phyloP scores from a whole-genome alignment of 2,113 vertebrate genomes.

The Tautogolabrus adspersus region DNA sequence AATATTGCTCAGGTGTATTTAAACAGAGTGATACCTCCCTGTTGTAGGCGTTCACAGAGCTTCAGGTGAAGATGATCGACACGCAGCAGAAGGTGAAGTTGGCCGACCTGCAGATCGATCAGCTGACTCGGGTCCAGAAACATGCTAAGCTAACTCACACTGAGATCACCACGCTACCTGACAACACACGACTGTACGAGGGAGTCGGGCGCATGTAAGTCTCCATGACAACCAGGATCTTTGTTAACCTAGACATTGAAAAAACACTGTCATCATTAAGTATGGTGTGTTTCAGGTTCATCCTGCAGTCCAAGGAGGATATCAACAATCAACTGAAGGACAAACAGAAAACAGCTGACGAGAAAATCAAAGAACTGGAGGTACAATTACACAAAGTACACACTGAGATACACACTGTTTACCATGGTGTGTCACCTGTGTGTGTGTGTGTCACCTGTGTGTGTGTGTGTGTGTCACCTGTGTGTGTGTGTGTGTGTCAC shows the following conservation, averaged over 20 bases:
- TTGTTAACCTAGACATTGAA: neutral
- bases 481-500: neutral
- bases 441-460: neutral
- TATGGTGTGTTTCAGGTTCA: conserved; percentile 88
- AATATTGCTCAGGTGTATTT: neutral
- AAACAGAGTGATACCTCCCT: neutral
- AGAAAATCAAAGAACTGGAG: conserved; percentile 97
- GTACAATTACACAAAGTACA: conserved; percentile 67
- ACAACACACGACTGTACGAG: conserved; percentile 94
- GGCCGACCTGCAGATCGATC: conserved; percentile 96
- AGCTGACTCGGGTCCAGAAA: conserved; percentile 93
- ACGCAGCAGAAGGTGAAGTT: conserved; percentile 97
- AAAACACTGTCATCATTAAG: no score
- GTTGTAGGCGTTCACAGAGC: conserved; percentile 91
- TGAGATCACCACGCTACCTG: conserved; percentile 88
- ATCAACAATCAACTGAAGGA: conserved; percentile 92
- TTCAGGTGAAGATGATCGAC: conserved; percentile 96
- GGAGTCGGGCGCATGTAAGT: conserved; percentile 97
- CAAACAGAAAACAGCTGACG: conserved; percentile 95
- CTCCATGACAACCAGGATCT: no score
- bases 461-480: neutral
- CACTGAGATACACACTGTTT: neutral
- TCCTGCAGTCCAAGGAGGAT: conserved; percentile 93
- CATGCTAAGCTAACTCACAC: conserved; percentile 91
- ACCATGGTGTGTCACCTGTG: neutral